A percentile compares a stretch with the other conserved stretches of the same genome.
Evolutionary conservation across 2,113 vertebrate species (phyloP).

Genomic region (Pelodiscus sinensis): DNA sequence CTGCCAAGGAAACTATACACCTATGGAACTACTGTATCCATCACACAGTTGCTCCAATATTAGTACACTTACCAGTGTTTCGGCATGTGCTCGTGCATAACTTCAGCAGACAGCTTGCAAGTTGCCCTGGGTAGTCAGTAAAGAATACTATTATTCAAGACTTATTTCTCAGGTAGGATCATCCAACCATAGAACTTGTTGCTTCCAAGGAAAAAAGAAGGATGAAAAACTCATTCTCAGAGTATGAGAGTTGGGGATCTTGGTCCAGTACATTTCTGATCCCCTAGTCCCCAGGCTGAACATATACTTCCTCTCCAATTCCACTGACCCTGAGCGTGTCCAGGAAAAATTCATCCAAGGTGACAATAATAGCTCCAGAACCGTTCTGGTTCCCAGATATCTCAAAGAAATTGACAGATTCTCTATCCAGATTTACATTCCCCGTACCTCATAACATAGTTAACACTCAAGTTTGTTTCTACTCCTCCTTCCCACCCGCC

Average conservation of each 20-base stretch:
- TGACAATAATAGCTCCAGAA: not conserved
- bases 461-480: too few relatives aligned
- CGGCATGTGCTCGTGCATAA: too few relatives aligned
- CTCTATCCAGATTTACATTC: not conserved
- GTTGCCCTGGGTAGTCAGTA: not conserved
- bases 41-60: too few relatives aligned
- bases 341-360: not conserved
- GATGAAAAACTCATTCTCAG: too few relatives aligned
- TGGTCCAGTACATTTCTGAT: not conserved
- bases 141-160: not conserved
- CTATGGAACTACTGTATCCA: too few relatives aligned
- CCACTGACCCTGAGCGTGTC: not conserved
- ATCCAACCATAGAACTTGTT: not conserved
- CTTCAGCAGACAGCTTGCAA: too few relatives aligned
- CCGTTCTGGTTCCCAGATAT: fast-evolving
- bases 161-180: not conserved
- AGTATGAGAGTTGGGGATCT: not conserved
- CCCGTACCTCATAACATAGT: not conserved
- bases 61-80: too few relatives aligned
- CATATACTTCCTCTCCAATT: not conserved
- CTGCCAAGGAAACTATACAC: too few relatives aligned
- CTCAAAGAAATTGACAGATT: not conserved
- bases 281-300: not conserved
- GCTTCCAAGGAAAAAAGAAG: too few relatives aligned
- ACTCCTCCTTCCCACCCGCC: too few relatives aligned